Base-by-base conservation (phyloP, 2,113 vertebrate genomes). In the Dipodomys ordii region DNA sequence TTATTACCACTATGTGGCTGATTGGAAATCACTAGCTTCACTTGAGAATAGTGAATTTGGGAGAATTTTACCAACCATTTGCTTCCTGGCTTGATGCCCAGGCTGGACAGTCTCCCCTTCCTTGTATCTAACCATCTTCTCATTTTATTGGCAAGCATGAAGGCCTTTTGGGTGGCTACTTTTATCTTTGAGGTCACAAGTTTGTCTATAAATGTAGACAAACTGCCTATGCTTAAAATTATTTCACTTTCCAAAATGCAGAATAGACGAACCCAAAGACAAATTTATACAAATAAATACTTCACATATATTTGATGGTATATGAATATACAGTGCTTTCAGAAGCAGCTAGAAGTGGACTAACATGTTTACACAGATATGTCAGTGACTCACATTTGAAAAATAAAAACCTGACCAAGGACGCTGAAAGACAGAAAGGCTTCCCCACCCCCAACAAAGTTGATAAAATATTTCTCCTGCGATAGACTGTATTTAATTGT, bases 311-410 rank as follows among this genome's bases (percentile, higher is more conserved):
- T 53, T 90, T 89, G 27, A 68, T 92, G 85, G 74, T 90, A 7
- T 81, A 30, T 93, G 85, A 96, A 96, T 93, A 83, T 74, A 85
- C 27, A 92, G 1, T 74, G 68, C 18, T 79, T 94, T 94, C 35
- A 85, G 69, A 92, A 95, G 92, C 85, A 97, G 96, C 83, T 87
- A 83, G 46, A 96, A 96, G 79, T 53, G 60, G 49, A 90, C 93
- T 93, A 20, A 94, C 96, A 86, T 49, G 69, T 91, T 95, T 94
- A 73, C 57, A 89, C 35, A 78, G 96, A 94, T 23, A 72, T 76
- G 22, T 53, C 92, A 83, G 79, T 68, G 39, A 35, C 83, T 96
- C 83, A 83, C 84, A 93, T 28, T 85, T 87, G 93, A 96, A 97
- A 96, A 95, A 28, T 9, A 49, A 57, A 57, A 57, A 57, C 79